Evolutionary conservation across 2,797 vertebrate species (phyloP), one percentile per base, ranked within the genome.

Genomic region (Karalla daura): DNA sequence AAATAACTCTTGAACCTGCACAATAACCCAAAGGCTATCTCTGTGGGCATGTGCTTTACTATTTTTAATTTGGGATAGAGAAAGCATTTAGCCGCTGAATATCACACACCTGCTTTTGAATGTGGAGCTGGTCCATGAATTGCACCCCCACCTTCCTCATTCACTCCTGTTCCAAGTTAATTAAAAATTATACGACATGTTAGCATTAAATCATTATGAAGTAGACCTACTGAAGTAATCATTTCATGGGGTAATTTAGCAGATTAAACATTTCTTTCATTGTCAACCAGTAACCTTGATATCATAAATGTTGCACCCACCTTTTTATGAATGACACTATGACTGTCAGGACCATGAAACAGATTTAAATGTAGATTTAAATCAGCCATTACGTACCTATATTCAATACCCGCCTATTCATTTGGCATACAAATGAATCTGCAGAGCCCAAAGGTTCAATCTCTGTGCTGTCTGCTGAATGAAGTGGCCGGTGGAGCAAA

Each of bases 101-200:
- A 70, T 45, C 13, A 6, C 43, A 53, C 55, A 47, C 60, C 44
- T 60, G 74, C 73, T 66, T 76, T 76, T 78, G 39, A 84, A 91
- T 71, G 73, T 76, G 81, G 40, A 50, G 69, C 66, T 37, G 80
- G 78, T 85, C 83, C 65, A 81, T 86, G 78, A 90, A 65, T 88
- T 83, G 66, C 60, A 61, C 77, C 74, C 32, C 55, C 76, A 78
- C 64, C 52, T 14, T 56, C 41, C 65, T 60, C 41, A 44, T 63
- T 73, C 60, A 55, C 46, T 72, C 51, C 78, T 63, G 43, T 53
- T 85, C 66, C 65, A 84, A 89, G 84, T 89, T 93, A 93, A 93
- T 94, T 93, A 91, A 88, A 89, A 92, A 90, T 91, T 65, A 90
- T 90, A 84, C 69, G 81, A 77, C 85, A 84, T 88, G 81, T 90